phyloP scores from a whole-genome alignment of 2,888 invertebrate genomes.

The Latheticus oryzae region DNA sequence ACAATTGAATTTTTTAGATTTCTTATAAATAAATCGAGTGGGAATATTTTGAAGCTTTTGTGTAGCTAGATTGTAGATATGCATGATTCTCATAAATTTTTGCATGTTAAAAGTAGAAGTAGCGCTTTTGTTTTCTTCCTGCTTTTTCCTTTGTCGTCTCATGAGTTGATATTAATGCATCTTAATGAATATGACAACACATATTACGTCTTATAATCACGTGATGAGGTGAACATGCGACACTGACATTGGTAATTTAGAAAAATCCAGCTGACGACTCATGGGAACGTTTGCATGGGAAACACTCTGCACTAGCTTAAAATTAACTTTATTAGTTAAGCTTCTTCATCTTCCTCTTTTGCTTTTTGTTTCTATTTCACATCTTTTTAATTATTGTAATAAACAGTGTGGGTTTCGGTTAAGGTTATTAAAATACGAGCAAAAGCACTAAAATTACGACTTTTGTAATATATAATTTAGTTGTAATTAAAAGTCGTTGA shows the following conservation, averaged over 20 bases:
- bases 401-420: conserved; percentile 53
- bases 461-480: too few relatives aligned
- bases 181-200: conserved; percentile 2
- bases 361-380: conserved; percentile 13
- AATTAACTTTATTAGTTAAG: conserved; percentile 4
- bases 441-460: too few relatives aligned
- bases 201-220: conserved; percentile 10
- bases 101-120: too few relatives aligned
- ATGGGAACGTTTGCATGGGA: conserved; percentile 13
- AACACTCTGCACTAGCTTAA: conserved; percentile 2
- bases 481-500: too few relatives aligned
- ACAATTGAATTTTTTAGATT: conserved; percentile 1
- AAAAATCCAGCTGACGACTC: conserved; percentile 13
- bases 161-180: conserved; percentile 1
- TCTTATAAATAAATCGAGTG: conserved; percentile 1
- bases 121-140: conserved; percentile 11
- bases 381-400: conserved; percentile 39
- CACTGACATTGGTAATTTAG: conserved; percentile 15
- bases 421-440: conserved; percentile 31
- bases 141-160: conserved; percentile 7
- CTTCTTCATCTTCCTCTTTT: conserved; percentile 9
- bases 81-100: conserved; percentile 2
- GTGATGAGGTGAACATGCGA: conserved; percentile 27
- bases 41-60: neutral
- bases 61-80: neutral